Percentiles rank a stretch among this genome's conserved stretches.
phyloP scores from a whole-genome alignment of 2,797 vertebrate genomes.

The Pitangus sulphuratus region DNA sequence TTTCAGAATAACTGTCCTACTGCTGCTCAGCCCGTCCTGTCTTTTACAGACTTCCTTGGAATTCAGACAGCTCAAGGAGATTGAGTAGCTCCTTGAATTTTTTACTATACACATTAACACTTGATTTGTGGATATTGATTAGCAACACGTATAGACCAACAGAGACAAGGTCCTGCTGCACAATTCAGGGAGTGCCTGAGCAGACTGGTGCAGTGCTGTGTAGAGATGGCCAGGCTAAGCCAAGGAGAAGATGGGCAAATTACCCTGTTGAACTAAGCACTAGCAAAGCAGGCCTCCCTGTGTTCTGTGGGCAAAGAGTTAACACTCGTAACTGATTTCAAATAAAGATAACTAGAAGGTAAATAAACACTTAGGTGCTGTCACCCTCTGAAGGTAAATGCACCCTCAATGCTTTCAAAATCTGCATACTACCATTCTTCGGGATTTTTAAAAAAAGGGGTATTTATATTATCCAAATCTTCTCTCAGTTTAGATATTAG shows the following conservation, averaged over 20 bases:
- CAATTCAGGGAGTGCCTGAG: background rate
- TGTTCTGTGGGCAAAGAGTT: background rate
- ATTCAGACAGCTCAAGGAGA: background rate
- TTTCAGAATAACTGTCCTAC: background rate
- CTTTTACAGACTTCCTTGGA: background rate
- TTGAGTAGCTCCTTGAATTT: background rate
- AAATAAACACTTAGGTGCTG: background rate
- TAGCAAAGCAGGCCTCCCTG: background rate
- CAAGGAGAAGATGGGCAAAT: background rate
- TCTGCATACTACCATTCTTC: background rate
- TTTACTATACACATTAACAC: fast-evolving
- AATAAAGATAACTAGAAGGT: background rate
- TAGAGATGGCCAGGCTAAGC: background rate
- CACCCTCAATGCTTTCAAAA: background rate
- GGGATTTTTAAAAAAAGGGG: background rate
- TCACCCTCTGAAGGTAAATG: background rate
- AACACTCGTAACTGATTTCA: background rate
- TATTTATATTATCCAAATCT: background rate
- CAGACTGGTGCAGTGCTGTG: background rate
- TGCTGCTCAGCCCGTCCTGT: background rate
- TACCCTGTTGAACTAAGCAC: background rate
- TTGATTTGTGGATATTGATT: background rate
- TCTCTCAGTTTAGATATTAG: background rate
- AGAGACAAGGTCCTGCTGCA: background rate
- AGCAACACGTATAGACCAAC: background rate